Evolutionary conservation across 2,797 vertebrate species (phyloP).

Genomic region (Mareca penelope): DNA sequence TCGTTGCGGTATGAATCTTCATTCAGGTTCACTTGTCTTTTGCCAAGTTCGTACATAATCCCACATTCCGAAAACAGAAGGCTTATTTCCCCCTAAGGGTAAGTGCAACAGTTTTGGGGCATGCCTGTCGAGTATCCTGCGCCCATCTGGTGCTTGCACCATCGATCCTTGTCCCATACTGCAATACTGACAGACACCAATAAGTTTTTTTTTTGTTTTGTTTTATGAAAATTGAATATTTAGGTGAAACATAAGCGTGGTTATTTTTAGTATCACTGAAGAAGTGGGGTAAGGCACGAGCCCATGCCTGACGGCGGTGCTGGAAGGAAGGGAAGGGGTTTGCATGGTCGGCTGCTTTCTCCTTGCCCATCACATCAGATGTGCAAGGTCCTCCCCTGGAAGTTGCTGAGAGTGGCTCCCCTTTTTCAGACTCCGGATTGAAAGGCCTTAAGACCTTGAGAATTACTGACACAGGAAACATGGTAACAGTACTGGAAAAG

Average conservation of each 20-base stretch:
- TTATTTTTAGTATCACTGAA: not conserved
- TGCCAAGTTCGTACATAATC: rapidly evolving
- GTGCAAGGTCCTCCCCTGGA: not conserved
- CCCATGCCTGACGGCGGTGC: not conserved
- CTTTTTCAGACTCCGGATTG: not conserved
- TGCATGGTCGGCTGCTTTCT: not conserved
- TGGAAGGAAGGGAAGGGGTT: rapidly evolving
- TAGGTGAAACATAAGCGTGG: not conserved
- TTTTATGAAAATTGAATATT: not conserved
- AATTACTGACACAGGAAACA: slow-evolving; percentile 55
- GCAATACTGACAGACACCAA: not conserved
- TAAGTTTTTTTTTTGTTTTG: not conserved
- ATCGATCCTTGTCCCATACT: not conserved
- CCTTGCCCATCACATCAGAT: rapidly evolving
- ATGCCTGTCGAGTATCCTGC: not conserved
- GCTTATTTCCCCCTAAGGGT: not conserved
- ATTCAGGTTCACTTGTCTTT: not conserved
- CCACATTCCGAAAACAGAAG: not conserved
- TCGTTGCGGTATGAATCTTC: slow-evolving; percentile 29
- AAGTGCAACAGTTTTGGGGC: not conserved
- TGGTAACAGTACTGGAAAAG: slow-evolving; percentile 25
- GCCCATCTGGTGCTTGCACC: not conserved
- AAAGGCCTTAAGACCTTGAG: slow-evolving; percentile 31
- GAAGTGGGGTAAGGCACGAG: not conserved
- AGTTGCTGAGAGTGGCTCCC: not conserved